Evolutionary conservation across 1,140 invertebrate species (phyloP).

Genomic region (Cydia amplana): DNA sequence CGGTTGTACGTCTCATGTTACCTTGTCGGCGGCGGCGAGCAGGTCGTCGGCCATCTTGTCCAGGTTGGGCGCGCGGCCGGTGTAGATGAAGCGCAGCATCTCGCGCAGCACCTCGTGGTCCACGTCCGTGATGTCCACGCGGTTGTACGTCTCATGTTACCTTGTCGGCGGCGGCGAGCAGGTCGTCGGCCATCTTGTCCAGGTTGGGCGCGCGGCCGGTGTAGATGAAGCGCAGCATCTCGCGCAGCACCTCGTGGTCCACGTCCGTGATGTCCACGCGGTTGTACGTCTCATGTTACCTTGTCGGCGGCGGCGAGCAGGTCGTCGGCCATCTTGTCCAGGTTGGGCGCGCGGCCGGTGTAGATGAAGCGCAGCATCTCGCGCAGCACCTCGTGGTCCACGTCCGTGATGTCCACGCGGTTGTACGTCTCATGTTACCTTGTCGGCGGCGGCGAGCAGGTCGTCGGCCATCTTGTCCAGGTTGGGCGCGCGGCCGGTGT

Average conservation of each 20-base stretch:
- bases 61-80: too few species aligned
- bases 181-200: slow-evolving; percentile 98
- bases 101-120: too few species aligned
- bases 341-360: slow-evolving; percentile 95
- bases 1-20: slow-evolving; percentile 82
- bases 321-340: slow-evolving; percentile 99
- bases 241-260: too few species aligned
- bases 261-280: too few species aligned
- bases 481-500: too few species aligned
- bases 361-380: slow-evolving; percentile 99
- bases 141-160: slow-evolving; percentile 56
- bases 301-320: slow-evolving; percentile 98
- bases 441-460: too few species aligned
- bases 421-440: slow-evolving; percentile 82
- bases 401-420: slow-evolving; percentile 97
- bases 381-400: slow-evolving; percentile 91
- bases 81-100: too few species aligned
- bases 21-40: too few species aligned
- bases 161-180: slow-evolving; percentile 98
- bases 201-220: slow-evolving; percentile 97
- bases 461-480: too few species aligned
- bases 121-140: too few species aligned
- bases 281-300: slow-evolving; percentile 60
- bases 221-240: slow-evolving; percentile 91
- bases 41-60: too few species aligned